Evolutionary conservation across 2,113 vertebrate genomes (phyloP), one percentile per base, ranked within the genome.

Genomic region (Hydrolagus affinis): DNA sequence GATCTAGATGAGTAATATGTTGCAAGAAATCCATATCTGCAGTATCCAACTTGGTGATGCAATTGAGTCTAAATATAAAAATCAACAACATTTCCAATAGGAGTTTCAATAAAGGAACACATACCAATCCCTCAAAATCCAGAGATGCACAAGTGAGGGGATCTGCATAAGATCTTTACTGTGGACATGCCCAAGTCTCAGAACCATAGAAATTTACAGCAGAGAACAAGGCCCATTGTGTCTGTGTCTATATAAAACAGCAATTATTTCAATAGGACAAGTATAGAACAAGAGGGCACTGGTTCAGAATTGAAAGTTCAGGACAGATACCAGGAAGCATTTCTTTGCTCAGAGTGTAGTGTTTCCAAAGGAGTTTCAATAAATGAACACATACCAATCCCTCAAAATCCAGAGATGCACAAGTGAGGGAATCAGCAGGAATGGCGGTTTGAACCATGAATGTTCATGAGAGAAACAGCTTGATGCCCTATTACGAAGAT

Each of bases 1-100:
- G 89, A 71, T 99, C 98, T 87, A 99, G 90, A 3, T 98, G 97
- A 56, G 96, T 98, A 90, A 99, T 91, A 0, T 99, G 96, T 71
- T 93, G 94, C 74, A 99, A 93, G 87, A 96, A 97, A 91, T 98
- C 96, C 88, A 96, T 95, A 69, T 94, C 90, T 0, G 93, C 93
- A 73, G 95, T 91, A 86, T 93, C 77, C 85, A 95, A 70, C 86
- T 90, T 91, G 89, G 91, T 93, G 90, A 99, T 96, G 85, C 92
- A 88, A 90, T 99, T 99, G 90, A 99, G 91, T 88, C 98, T 97
- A 91, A 87, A 11, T 10, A 88, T 25, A 78, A 25, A 57, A 87
- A 86, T 8, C 0, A 19, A 30, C 8, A 87, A 72, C 85, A 75
- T 73, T 66, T 77, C 25, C 72, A 85, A n/a, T 28, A 68, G 28